Evolutionary conservation across 2,888 invertebrate genomes (phyloP).

Genomic region (Cenopis cana): DNA sequence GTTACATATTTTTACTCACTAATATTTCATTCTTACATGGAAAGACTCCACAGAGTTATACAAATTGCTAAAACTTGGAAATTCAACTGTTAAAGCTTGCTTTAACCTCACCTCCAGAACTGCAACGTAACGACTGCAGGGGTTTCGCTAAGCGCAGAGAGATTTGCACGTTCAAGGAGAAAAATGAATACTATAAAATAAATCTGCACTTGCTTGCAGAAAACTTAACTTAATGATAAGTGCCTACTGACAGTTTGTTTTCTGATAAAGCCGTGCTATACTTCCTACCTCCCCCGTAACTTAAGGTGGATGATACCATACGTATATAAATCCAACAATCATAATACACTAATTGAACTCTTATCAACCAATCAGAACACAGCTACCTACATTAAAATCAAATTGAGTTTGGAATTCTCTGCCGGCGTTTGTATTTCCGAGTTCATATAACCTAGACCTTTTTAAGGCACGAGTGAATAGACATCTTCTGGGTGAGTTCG

Average conservation of each 20-base stretch:
- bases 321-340: too few relatives aligned
- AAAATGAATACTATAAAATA: constrained; percentile 64
- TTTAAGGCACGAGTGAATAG: too few relatives aligned
- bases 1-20: background rate
- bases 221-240: constrained; percentile 52
- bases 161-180: constrained; percentile 62
- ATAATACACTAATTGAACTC: too few relatives aligned
- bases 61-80: constrained; percentile 50
- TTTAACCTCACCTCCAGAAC: constrained; percentile 54
- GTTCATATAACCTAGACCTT: too few relatives aligned
- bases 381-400: too few relatives aligned
- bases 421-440: too few relatives aligned
- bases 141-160: constrained; percentile 58
- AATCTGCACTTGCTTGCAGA: constrained; percentile 55
- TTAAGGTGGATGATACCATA: too few relatives aligned
- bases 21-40: constrained; percentile 8
- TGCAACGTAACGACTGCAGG: constrained; percentile 62
- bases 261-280: background rate
- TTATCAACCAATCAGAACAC: too few relatives aligned
- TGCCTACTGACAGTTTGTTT: constrained; percentile 28
- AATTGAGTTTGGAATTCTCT: too few relatives aligned
- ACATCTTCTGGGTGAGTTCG: too few relatives aligned
- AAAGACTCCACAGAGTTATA: constrained; percentile 33
- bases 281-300: too few relatives aligned
- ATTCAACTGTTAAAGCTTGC: constrained; percentile 50